Evolutionary conservation across 2,888 invertebrate species (phyloP), one percentile per base, ranked within the genome.

Genomic region (Lordiphosa andalusiaca): DNA sequence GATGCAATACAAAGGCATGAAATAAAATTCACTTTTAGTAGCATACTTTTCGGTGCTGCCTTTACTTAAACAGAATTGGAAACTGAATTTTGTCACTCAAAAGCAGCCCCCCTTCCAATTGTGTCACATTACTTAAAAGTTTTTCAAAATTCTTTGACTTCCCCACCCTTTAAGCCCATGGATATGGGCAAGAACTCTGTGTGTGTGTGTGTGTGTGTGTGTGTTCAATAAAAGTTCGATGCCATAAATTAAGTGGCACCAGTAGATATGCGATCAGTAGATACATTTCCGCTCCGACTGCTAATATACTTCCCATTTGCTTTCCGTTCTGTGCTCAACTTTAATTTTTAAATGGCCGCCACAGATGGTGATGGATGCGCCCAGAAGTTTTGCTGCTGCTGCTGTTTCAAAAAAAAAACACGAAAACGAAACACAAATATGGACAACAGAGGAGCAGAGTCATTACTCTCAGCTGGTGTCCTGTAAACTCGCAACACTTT

Each of bases 181-280:
- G 16, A 16, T 1, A 16, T 16, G 16, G 16, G 16, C 16, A 16
- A 16, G 16, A 16, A 2, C 16, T 16, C 1, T 16, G 16, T 16
- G 16, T 16, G 16, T 16, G 16, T 16, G 2, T 16, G 16, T 16
- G n/a, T n/a, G n/a, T n/a, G n/a, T n/a, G n/a, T n/a, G n/a, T n/a
- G 6, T 84, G 84, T 87, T 86, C 86, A 88, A 89, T 89, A 88
- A 89, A 88, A 88, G 86, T 88, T 88, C 87, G 81, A 88, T 85
- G 82, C 80, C 80, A 82, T 87, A 87, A 87, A 87, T 87, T 87
- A 88, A 84, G 69, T 72, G 69, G 9, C 16, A 16, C 9, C 9
- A 33, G 25, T 33, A 77, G 74, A 84, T 71, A 78, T 74, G 73
- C 71, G 87, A 87, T 87, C 85, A 85, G 87, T 77, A 74, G 84